These are phyloP conservation scores for Sinosuthora webbiana DNA, from an alignment of 2,113 vertebrate species.

Conservation along the genomic window DNA sequence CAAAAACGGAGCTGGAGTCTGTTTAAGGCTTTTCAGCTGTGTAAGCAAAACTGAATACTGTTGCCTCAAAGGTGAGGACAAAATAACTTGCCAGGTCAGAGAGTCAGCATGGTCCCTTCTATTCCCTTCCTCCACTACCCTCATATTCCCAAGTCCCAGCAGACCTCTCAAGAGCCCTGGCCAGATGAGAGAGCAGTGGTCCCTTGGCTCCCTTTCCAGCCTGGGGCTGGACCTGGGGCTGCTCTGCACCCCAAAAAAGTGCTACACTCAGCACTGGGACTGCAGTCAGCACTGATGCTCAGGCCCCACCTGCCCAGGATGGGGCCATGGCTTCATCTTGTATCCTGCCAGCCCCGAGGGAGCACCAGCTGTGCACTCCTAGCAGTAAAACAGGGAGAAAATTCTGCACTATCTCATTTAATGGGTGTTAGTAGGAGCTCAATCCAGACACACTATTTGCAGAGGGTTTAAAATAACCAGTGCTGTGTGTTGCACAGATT, in stretches of 20 bases:
- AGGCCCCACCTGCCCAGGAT: neutral
- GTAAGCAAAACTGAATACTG: neutral
- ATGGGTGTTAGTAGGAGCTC: fast-evolving
- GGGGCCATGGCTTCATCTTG: too few species aligned
- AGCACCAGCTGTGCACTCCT: neutral
- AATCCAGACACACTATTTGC: neutral
- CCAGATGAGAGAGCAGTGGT: neutral
- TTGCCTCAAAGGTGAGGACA: neutral
- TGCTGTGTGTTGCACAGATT: neutral
- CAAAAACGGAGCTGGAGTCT: neutral
- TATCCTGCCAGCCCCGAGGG: fast-evolving
- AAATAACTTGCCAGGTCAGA: neutral
- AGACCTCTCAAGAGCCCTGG: neutral
- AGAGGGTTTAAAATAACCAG: neutral
- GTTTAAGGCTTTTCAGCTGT: neutral
- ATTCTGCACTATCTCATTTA: neutral
- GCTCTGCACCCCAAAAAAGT: neutral
- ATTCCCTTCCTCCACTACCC: neutral
- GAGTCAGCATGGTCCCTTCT: neutral
- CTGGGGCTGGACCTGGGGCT: neutral
- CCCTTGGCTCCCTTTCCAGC: neutral
- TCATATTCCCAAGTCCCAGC: neutral
- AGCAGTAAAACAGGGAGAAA: neutral
- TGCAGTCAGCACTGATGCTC: neutral
- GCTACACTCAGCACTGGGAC: neutral